Base-by-base conservation (phyloP, 92 coral and sea anemone genomes). In the Porites divaricata region DNA sequence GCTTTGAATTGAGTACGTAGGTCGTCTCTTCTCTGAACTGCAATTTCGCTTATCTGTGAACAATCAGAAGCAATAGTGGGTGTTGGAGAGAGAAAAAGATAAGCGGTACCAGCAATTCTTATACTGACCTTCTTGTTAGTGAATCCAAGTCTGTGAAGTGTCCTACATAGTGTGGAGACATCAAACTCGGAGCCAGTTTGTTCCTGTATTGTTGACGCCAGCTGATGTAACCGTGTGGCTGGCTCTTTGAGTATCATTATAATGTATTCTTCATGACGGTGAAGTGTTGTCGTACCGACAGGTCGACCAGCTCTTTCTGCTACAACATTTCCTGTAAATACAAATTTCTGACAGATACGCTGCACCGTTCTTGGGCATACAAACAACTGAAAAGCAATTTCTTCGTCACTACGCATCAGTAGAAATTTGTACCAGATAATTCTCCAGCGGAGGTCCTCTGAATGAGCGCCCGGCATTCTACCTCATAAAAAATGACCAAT, bases 211-310 rank as follows among this genome's bases (percentile, higher is more conserved):
- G 52, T 70, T 17, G 65, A 58, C 4, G 82, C 90, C 28, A 87
- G 74, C 57, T 72, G 81, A 20, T 87, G 82, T 63, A 81, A 75
- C 68, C 85, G 91, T 25, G 63, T 73, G 35, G 81, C 81, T 14
- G 91, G 91, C 24, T 76, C 82, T 74, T 73, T 22, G 24, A 88
- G 81, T 48, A 88, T 61, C 28, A 81, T 72, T 10, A 81, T 72
- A 49, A 88, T 88, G 69, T 81, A 81, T 63, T 88, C 87, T 63
- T 88, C 88, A n/a, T 81, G 91, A 21, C 69, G 83, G 79, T 81
- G 72, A 21, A 88, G 73, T 63, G 88, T 88, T 14, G 45, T 35
- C 45, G 45, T 35, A 35, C 45, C 45, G 45, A 35, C 6, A 35
- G 45, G 45, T 35, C 45, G 21, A 82, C 91, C 83, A 75, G 59